Percentiles rank a stretch among this genome's conserved stretches.
Evolutionary conservation across 2,888 invertebrate species (phyloP).

Genomic region (Caenorhabditis drosophilae): DNA sequence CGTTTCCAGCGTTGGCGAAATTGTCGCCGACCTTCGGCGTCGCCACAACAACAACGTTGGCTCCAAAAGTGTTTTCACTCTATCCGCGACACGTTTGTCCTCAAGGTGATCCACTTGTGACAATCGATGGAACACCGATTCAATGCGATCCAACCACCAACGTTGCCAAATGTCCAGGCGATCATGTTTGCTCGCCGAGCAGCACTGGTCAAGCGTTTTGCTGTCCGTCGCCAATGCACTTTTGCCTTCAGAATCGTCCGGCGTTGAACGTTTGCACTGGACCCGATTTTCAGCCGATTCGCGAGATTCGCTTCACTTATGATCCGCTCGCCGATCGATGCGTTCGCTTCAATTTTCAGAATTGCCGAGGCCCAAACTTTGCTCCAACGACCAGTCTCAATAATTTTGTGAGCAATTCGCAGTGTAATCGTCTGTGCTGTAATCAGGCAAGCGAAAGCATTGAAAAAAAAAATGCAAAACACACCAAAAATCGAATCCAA

Average conservation of each 20-base stretch:
- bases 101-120: slow-evolving; percentile 36
- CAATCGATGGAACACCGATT: slow-evolving; percentile 27
- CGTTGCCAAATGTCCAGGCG: slow-evolving; percentile 44
- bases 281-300: slow-evolving; percentile 35
- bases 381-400: slow-evolving; percentile 31
- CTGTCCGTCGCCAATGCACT: slow-evolving; percentile 51
- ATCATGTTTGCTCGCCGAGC: slow-evolving; percentile 41
- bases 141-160: slow-evolving; percentile 33
- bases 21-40: slow-evolving; percentile 4
- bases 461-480: too few relatives aligned
- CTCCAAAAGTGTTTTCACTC: too few relatives aligned
- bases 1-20: slow-evolving; percentile 22
- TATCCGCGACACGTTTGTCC: slow-evolving; percentile 37
- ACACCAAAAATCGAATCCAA: not conserved
- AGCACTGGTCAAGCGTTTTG: slow-evolving; percentile 37
- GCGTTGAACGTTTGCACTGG: slow-evolving; percentile 40
- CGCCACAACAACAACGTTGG: not conserved
- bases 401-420: slow-evolving; percentile 39
- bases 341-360: slow-evolving; percentile 40
- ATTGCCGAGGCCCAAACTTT: slow-evolving; percentile 27
- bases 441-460: slow-evolving; percentile 47
- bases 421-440: slow-evolving; percentile 46
- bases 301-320: slow-evolving; percentile 48
- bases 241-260: slow-evolving; percentile 44
- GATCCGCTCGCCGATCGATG: slow-evolving; percentile 47